Base-by-base conservation (phyloP, 2,797 vertebrate genomes). In the Fringilla coelebs region DNA sequence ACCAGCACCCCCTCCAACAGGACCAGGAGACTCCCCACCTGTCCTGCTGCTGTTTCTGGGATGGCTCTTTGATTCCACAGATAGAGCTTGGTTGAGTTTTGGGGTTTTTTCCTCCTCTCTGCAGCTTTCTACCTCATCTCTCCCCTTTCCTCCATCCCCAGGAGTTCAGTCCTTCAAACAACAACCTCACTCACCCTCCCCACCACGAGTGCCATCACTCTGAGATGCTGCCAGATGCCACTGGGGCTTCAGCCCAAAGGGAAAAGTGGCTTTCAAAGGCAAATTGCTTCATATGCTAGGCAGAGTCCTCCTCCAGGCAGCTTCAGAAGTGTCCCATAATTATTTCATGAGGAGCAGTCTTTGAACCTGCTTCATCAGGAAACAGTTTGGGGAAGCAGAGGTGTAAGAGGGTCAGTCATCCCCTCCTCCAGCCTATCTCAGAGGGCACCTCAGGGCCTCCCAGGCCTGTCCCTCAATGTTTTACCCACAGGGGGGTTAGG, bases 291-390 rank as follows among this genome's bases (percentile, higher is more conserved):
- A 65, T 70, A 68, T 58, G n/a, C 51, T 20, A 66, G 71, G 75
- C 78, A 66, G 55, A 87, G 43, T 14, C 32, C 25, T 58, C 48
- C 81, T 55, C 46, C 45, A 58, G 3, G n/a, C 57, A 60, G 57
- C 73, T 88, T 90, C 73, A 81, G 29, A 89, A 57, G 40, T 45
- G 13, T 40, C 54, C 73, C 62, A 63, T 93, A 60, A 90, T 71
- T 86, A 84, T 81, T 88, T 81, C 49, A 84, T 61, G 62, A 93
- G 77, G 55, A 75, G 36, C 40, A 83, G 65, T 48, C 82, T 93
- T 80, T 82, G 52, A 91, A 85, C 28, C 28, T 61, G 8, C 40
- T 73, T 71, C 58, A 41, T 38, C 74, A 80, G 54, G 58, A 88
- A 86, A 38, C 0, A 68, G 19, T 61, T 20, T 9, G 0, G 15